Conservation (phyloP, 2,797 vertebrate species). For the Petrocephalus sullivani region DNA sequence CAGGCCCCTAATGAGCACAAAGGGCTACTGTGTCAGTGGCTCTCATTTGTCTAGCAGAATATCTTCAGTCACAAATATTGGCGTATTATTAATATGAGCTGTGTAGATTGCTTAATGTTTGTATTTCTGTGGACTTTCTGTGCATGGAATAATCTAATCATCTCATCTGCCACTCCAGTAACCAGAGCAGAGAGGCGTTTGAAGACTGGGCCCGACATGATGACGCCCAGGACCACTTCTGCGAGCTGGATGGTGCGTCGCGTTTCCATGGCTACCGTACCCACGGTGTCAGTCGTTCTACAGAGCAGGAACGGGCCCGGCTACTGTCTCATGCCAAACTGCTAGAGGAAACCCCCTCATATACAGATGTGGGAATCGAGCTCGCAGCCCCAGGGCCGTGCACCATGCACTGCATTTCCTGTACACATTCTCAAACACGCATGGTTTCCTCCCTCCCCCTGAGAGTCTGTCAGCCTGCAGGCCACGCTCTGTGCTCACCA, state of each 20-base stretch:
- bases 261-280: background rate
- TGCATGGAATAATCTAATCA: background rate
- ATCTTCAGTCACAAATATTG: background rate
- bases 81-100: background rate
- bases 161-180: slow-evolving; percentile 57
- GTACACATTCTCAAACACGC: background rate
- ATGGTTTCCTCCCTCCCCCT: background rate
- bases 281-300: background rate
- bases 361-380: background rate
- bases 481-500: background rate
- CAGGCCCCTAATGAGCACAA: too few relatives aligned
- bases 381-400: background rate
- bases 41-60: too few relatives aligned
- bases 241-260: slow-evolving; percentile 85
- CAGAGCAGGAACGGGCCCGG: background rate
- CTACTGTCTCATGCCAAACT: background rate
- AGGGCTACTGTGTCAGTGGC: too few relatives aligned
- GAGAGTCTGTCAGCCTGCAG: background rate
- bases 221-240: slow-evolving; percentile 93
- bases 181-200: slow-evolving; percentile 90
- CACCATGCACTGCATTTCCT: background rate
- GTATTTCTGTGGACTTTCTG: background rate
- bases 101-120: background rate
- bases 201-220: slow-evolving; percentile 94
- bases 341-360: background rate